Evolutionary conservation across 2,113 vertebrate species (phyloP).

Genomic region (Malurus alboscapulatus): DNA sequence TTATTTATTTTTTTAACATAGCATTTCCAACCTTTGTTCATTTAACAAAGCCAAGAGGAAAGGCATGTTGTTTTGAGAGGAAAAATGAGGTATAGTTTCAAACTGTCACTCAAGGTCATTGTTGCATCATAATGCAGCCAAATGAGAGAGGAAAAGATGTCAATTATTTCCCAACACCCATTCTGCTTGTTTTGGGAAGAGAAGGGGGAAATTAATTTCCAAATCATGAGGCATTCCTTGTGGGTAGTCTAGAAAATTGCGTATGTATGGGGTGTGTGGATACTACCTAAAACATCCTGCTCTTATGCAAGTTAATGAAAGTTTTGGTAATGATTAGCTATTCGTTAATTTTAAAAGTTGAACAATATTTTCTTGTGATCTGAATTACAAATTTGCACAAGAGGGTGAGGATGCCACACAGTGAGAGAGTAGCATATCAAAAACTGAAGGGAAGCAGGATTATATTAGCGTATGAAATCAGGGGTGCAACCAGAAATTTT

Average conservation of each 20-base stretch:
- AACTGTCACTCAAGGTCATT: not conserved
- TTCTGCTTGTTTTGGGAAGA: not conserved
- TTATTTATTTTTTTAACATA: not conserved
- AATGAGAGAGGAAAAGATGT: not conserved
- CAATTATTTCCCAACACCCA: not conserved
- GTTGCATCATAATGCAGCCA: not conserved
- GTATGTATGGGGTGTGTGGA: not conserved
- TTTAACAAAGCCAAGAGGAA: not conserved
- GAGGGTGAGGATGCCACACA: not conserved
- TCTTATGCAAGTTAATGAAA: not conserved
- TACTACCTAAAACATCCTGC: not conserved
- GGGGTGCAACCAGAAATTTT: not conserved
- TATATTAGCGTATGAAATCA: not conserved
- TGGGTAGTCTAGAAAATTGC: not conserved
- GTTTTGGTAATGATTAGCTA: not conserved
- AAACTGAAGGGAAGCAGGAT: not conserved
- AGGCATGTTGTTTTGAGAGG: not conserved
- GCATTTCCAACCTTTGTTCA: not conserved
- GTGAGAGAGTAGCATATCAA: not conserved
- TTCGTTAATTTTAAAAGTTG: not conserved
- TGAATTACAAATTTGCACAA: not conserved
- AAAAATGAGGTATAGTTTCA: not conserved
- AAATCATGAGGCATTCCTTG: not conserved
- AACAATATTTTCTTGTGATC: not conserved
- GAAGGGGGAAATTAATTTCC: not conserved